phyloP scores from a whole-genome alignment of 2,113 vertebrate genomes.

The Acrocephalus kingi region DNA sequence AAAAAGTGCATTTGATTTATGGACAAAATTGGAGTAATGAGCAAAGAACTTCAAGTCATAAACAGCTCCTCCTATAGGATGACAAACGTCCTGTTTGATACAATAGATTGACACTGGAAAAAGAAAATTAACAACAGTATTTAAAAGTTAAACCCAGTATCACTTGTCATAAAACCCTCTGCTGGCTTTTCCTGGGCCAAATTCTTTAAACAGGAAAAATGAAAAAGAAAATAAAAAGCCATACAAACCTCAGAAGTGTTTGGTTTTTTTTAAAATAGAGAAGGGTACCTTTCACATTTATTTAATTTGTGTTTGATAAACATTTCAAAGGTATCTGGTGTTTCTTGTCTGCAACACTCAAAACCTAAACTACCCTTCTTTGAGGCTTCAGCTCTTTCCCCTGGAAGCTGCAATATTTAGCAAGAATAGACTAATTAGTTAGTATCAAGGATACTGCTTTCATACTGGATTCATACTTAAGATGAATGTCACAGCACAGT shows the following conservation, averaged over 20 bases:
- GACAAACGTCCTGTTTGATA: not conserved
- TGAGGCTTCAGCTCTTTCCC: not conserved
- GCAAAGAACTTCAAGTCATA: not conserved
- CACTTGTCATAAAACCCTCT: not conserved
- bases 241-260: not conserved
- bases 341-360: not conserved
- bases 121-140: not conserved
- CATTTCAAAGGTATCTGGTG: not conserved
- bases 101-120: not conserved
- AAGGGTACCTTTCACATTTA: not conserved
- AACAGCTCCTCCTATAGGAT: not conserved
- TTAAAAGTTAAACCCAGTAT: not conserved
- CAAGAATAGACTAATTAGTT: not conserved
- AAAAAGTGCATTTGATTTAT: not conserved
- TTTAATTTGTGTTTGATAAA: not conserved
- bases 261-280: not conserved
- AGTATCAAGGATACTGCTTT: not conserved
- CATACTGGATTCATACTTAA: rapidly evolving
- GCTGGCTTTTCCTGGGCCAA: not conserved
- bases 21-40: not conserved
- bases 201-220: not conserved
- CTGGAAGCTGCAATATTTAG: not conserved
- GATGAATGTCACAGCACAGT: not conserved
- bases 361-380: not conserved
- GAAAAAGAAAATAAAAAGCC: not conserved